These are phyloP conservation scores for Achatina immaculata DNA, from an alignment of 1,140 invertebrate genomes.

Conservation along the genomic window DNA sequence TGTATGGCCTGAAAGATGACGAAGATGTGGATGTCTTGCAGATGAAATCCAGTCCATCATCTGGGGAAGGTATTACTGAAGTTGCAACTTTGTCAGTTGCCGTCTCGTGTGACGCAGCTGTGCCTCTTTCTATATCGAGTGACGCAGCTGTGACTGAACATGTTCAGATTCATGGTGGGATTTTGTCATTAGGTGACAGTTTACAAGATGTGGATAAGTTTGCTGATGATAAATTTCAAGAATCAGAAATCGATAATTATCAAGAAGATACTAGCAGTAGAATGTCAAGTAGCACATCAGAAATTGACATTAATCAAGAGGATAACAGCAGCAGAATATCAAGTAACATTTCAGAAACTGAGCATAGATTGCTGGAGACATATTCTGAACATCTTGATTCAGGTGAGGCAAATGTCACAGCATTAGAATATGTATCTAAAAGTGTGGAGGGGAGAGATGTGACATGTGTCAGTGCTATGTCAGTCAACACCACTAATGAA, in stretches of 20 bases:
- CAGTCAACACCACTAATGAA: neutral
- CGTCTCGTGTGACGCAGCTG: neutral
- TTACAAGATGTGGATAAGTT: neutral
- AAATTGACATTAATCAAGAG: neutral
- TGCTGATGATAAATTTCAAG: neutral
- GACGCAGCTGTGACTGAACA: neutral
- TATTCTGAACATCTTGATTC: neutral
- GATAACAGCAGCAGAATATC: neutral
- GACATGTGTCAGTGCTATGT: neutral
- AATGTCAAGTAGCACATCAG: neutral
- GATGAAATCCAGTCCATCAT: too few species aligned
- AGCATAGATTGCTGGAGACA: neutral
- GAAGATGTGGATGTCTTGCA: too few species aligned
- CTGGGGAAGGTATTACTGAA: too few species aligned
- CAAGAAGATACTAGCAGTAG: neutral
- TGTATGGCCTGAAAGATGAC: too few species aligned
- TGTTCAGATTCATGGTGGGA: neutral
- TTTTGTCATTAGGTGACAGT: neutral
- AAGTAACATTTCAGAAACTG: neutral
- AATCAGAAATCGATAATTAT: neutral
- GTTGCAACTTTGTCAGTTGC: neutral
- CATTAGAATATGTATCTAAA: too few species aligned
- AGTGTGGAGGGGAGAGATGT: neutral
- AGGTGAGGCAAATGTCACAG: neutral
- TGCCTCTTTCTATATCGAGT: neutral